Percentiles rank a stretch among this genome's conserved stretches.
phyloP scores from a whole-genome alignment of 2,888 invertebrate genomes.

The Drosophila aldrichi region DNA sequence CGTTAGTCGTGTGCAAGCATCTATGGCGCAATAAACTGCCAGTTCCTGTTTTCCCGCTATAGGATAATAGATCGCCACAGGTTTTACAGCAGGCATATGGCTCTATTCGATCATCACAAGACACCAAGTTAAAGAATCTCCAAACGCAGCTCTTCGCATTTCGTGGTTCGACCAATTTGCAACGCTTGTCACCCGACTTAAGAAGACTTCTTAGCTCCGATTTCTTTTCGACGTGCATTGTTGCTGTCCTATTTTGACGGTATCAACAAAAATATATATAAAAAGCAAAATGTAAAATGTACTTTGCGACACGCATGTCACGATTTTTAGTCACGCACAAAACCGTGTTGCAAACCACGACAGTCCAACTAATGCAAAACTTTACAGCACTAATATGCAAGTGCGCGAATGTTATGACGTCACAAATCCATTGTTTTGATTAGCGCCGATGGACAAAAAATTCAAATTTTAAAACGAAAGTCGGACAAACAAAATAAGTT shows the following conservation, averaged over 20 bases:
- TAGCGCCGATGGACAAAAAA: background rate
- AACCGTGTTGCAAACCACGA: constrained; percentile 64
- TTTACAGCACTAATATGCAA: constrained; percentile 33
- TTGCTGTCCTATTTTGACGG: constrained; percentile 18
- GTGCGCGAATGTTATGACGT: constrained; percentile 19
- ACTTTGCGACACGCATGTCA: constrained; percentile 70
- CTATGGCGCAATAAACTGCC: constrained; percentile 68
- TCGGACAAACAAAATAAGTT: background rate
- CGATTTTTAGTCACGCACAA: constrained; percentile 75
- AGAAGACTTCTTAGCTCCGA: constrained; percentile 62
- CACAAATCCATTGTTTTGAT: background rate
- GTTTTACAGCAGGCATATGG: constrained; percentile 71
- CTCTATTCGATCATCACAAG: constrained; percentile 65
- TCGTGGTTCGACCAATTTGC: constrained; percentile 66
- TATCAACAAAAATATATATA: constrained; percentile 36
- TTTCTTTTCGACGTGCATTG: constrained; percentile 69
- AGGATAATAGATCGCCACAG: constrained; percentile 66
- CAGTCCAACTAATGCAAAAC: background rate
- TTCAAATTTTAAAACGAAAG: constrained; percentile 2
- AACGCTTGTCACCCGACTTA: constrained; percentile 66
- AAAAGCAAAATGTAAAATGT: constrained; percentile 48
- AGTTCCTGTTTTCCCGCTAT: constrained; percentile 69
- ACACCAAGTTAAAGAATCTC: constrained; percentile 70
- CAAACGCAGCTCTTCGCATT: constrained; percentile 72
- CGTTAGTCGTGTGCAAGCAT: constrained; percentile 70